Conservation (phyloP, 1,140 invertebrate genomes). For the Nasonia giraulti region DNA sequence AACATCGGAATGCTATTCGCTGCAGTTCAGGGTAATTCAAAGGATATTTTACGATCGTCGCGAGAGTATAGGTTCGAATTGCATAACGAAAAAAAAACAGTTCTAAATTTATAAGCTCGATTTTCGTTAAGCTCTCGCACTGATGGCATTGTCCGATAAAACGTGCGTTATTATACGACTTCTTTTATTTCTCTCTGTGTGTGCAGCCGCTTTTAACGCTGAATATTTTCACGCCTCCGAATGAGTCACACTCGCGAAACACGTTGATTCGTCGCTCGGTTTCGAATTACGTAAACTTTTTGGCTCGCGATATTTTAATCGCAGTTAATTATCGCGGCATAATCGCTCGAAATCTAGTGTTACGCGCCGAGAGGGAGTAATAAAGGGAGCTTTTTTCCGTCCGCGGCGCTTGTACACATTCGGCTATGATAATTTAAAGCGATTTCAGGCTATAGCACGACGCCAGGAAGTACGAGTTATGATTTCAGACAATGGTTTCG, state of each 20-base stretch:
- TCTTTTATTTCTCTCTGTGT: no score
- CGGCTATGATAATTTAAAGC: not conserved
- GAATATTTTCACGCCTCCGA: no score
- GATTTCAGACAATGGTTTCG: constrained; percentile 6
- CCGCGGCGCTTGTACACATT: not conserved
- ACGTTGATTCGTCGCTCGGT: no score
- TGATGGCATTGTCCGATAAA: no score
- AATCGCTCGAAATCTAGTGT: not conserved
- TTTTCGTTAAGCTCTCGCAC: no score
- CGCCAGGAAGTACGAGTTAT: constrained; percentile 27
- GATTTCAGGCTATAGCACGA: not conserved
- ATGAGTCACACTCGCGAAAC: no score
- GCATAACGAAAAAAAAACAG: not conserved
- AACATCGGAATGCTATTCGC: constrained; percentile 36
- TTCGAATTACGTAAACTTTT: no score
- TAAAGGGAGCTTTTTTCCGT: not conserved
- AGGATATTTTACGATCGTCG: constrained; percentile 34
- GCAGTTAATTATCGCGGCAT: not conserved
- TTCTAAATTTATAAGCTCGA: not conserved
- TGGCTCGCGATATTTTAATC: no score
- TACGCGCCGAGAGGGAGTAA: not conserved
- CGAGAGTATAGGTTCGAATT: not conserved
- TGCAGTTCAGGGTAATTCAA: constrained; percentile 27
- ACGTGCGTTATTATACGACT: no score
- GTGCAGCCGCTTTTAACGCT: no score